Conservation (phyloP, 2,113 vertebrate genomes). For the Brachyhypopomus gauderio region DNA sequence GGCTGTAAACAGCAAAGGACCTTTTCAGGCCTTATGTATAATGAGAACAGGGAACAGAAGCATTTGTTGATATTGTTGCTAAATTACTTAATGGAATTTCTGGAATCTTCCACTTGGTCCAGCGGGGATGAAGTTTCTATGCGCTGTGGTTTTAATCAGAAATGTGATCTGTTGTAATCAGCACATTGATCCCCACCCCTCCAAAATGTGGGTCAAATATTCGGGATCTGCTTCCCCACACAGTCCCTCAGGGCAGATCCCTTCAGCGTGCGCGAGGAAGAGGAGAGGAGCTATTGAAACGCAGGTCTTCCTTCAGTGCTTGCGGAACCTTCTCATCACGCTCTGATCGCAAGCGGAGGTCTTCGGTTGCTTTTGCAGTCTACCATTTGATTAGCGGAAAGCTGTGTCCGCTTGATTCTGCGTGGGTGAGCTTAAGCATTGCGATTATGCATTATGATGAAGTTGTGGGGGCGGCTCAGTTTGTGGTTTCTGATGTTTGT, state of each 20-base stretch:
- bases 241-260: conserved; percentile 47
- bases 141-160: conserved; percentile 54
- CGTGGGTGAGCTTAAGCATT: conserved; percentile 25
- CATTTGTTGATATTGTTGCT: conserved; percentile 20
- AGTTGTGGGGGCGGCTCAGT: conserved; percentile 34
- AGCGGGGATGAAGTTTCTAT: conserved; percentile 7
- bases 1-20: no score
- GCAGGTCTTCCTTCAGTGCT: conserved; percentile 21
- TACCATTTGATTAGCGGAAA: conserved; percentile 60
- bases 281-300: conserved; percentile 27
- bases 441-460: background rate
- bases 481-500: conserved; percentile 35
- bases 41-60: background rate
- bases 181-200: conserved; percentile 48
- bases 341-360: conserved; percentile 15
- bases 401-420: conserved; percentile 16
- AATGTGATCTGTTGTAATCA: conserved; percentile 60
- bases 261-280: conserved; percentile 38
- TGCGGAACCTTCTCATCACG: conserved; percentile 46
- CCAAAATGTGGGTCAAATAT: conserved; percentile 43
- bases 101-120: conserved; percentile 25
- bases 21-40: background rate
- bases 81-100: conserved; percentile 28
- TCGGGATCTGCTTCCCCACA: conserved; percentile 52
- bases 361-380: conserved; percentile 56